phyloP scores from a whole-genome alignment of 2,113 vertebrate species.

The Oenanthe oenanthe region DNA sequence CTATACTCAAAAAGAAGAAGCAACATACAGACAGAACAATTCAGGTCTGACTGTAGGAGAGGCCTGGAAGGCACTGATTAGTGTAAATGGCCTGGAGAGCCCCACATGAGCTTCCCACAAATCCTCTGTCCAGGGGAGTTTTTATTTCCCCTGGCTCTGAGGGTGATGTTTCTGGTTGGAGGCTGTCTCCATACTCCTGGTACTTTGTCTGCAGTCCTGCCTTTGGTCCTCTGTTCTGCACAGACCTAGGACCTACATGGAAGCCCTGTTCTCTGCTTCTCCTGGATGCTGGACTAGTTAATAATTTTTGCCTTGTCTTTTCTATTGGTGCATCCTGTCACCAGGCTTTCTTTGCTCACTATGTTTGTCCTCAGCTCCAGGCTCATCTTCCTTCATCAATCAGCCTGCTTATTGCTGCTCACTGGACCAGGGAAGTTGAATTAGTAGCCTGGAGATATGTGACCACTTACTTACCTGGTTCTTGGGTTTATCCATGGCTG shows the following conservation, averaged over 20 bases:
- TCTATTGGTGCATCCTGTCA: neutral
- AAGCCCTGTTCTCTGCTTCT: neutral
- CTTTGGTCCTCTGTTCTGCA: fast-evolving
- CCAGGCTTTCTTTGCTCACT: neutral
- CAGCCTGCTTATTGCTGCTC: neutral
- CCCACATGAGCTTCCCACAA: neutral
- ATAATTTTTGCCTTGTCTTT: neutral
- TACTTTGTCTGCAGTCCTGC: fast-evolving
- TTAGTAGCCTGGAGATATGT: neutral
- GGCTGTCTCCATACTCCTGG: fast-evolving
- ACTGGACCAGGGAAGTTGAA: too few species aligned
- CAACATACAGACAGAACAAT: neutral
- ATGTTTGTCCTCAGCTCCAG: neutral
- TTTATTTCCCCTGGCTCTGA: fast-evolving
- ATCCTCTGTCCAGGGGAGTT: neutral
- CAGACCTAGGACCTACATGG: fast-evolving
- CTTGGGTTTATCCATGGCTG: neutral
- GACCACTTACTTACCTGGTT: fast-evolving
- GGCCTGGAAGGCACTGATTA: fast-evolving
- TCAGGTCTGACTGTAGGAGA: neutral
- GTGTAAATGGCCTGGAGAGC: neutral
- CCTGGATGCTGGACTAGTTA: neutral
- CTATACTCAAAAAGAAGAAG: neutral
- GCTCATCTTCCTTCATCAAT: neutral
- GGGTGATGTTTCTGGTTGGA: fast-evolving